Percentiles rank a stretch among this genome's conserved stretches.
Evolutionary conservation across 2,113 vertebrate species (phyloP).

Genomic region (Raphicerus campestris): DNA sequence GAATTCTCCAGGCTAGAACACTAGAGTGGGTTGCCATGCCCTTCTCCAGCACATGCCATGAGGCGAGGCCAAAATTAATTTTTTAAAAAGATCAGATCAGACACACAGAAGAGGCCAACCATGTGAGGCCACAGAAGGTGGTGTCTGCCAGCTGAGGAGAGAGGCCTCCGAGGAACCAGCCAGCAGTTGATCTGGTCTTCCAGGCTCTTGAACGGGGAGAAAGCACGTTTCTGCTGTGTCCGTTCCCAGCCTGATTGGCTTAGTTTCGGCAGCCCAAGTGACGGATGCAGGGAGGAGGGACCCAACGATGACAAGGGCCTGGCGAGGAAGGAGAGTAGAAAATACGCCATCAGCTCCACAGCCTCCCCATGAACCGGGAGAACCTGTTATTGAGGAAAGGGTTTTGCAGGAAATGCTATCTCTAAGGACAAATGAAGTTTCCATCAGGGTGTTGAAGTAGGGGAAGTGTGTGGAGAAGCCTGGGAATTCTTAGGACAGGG

Average conservation of each 20-base stretch:
- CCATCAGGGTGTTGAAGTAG: not conserved
- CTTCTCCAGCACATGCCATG: not conserved
- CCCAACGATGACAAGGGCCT: not conserved
- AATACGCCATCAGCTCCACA: accelerated
- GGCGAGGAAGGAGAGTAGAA: not conserved
- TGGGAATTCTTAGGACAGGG: not conserved
- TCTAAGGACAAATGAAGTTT: not conserved
- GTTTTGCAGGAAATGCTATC: not conserved
- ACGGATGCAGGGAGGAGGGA: not conserved
- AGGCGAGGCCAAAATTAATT: not conserved
- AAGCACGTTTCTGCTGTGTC: not conserved
- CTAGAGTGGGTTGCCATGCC: not conserved
- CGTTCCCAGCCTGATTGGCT: not conserved
- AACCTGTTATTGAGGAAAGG: not conserved
- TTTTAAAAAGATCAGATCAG: not conserved
- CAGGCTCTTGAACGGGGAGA: not conserved
- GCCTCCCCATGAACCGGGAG: not conserved
- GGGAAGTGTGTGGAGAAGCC: not conserved
- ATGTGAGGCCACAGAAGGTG: not conserved
- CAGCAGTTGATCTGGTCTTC: not conserved
- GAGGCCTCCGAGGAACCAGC: not conserved
- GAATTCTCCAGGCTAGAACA: not conserved
- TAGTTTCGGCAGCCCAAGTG: not conserved
- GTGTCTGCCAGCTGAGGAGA: not conserved
- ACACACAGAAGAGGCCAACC: not conserved